phyloP scores from a whole-genome alignment of 2,888 invertebrate genomes.

The Eupithecia abbreviata region DNA sequence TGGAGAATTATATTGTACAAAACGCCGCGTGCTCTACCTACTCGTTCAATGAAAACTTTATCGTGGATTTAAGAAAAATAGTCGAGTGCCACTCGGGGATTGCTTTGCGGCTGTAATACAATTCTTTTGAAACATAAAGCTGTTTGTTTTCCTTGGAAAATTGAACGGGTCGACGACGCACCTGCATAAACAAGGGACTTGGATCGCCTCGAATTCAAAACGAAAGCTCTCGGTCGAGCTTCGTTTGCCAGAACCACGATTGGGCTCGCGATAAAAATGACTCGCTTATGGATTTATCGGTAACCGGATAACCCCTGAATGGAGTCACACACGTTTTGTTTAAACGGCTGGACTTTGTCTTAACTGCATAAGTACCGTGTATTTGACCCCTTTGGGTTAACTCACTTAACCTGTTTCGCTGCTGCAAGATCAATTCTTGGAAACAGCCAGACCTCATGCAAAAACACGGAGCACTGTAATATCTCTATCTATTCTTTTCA shows the following conservation, averaged over 20 bases:
- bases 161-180: constrained; percentile 36
- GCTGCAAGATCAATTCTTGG: constrained; percentile 35
- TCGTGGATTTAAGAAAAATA: constrained; percentile 38
- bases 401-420: constrained; percentile 40
- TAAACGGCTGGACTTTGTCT: constrained; percentile 27
- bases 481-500: constrained; percentile 29
- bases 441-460: constrained; percentile 30
- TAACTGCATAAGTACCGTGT: constrained; percentile 38
- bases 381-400: constrained; percentile 33
- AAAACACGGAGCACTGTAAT: constrained; percentile 33
- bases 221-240: constrained; percentile 33
- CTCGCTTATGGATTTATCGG: constrained; percentile 40
- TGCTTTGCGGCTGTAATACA: constrained; percentile 41
- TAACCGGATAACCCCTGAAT: constrained; percentile 40
- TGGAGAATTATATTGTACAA: constrained; percentile 53
- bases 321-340: constrained; percentile 36
- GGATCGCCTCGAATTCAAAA: constrained; percentile 40
- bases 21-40: constrained; percentile 47
- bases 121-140: constrained; percentile 34
- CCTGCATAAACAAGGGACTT: constrained; percentile 44
- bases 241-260: constrained; percentile 42
- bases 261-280: constrained; percentile 39
- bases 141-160: constrained; percentile 38
- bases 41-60: constrained; percentile 40
- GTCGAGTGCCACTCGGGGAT: constrained; percentile 39